A percentile compares a stretch with the other conserved stretches of the same genome.
phyloP scores from a whole-genome alignment of 2,888 invertebrate genomes.

The Diploptera punctata region DNA sequence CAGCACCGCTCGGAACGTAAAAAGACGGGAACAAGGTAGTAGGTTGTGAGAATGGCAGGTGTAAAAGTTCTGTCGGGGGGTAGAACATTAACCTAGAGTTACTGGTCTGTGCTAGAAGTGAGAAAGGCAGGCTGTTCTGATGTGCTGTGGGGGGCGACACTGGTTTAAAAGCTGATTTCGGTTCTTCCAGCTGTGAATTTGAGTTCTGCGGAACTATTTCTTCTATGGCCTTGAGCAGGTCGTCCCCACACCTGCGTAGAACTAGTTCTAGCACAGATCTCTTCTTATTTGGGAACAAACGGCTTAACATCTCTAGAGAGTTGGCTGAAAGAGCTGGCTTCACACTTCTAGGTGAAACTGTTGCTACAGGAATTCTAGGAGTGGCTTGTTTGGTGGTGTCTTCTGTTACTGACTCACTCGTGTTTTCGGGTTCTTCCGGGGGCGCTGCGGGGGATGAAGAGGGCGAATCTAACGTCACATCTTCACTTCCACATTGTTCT shows the following conservation, averaged over 20 bases:
- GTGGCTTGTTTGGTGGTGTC: background rate
- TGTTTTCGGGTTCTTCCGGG: background rate
- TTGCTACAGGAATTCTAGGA: background rate
- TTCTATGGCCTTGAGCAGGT: conserved; percentile 88
- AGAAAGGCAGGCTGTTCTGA: conserved; percentile 36
- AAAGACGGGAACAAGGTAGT: conserved; percentile 28
- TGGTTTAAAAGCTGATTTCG: conserved; percentile 40
- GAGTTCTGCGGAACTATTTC: conserved; percentile 65
- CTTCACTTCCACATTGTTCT: conserved; percentile 2
- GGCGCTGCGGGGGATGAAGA: background rate
- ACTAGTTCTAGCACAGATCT: conserved; percentile 88
- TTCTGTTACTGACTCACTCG: background rate
- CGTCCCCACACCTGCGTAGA: conserved; percentile 91
- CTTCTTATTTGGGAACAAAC: conserved; percentile 90
- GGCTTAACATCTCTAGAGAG: conserved; percentile 77
- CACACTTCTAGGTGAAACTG: conserved; percentile 41
- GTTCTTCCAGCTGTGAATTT: background rate
- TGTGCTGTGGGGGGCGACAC: conserved; percentile 38
- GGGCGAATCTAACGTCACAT: conserved; percentile 11
- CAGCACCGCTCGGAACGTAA: background rate
- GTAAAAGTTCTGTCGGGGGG: background rate
- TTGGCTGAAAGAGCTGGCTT: conserved; percentile 55
- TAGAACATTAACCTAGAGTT: conserved; percentile 30
- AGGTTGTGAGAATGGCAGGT: conserved; percentile 21
- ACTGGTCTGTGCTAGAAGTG: conserved; percentile 29